phyloP scores from a whole-genome alignment of 2,113 vertebrate genomes.

The Uria lomvia region DNA sequence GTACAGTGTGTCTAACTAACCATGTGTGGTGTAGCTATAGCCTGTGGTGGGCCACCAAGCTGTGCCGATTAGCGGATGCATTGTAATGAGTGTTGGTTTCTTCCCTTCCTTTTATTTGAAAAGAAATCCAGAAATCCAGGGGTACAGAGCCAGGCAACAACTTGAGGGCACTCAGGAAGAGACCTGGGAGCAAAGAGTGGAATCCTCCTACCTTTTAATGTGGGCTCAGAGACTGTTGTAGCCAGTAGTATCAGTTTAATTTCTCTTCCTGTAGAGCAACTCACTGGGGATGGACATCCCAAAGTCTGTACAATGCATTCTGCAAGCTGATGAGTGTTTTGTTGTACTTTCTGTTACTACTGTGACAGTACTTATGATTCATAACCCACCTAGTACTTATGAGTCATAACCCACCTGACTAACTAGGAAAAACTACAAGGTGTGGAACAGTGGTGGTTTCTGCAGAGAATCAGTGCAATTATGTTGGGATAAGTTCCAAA shows the following conservation, averaged over 20 bases:
- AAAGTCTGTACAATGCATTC: neutral
- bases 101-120: neutral
- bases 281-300: neutral
- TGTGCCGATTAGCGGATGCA: accelerated
- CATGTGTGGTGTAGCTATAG: neutral
- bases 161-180: neutral
- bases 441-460: neutral
- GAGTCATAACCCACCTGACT: neutral
- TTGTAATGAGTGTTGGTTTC: neutral
- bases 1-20: accelerated
- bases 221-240: neutral
- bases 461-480: neutral
- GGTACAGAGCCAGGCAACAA: neutral
- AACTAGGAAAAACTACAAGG: neutral
- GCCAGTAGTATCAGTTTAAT: neutral
- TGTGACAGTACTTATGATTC: neutral
- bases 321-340: neutral
- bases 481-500: neutral
- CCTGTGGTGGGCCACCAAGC: neutral
- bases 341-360: neutral
- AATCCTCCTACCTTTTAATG: neutral
- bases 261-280: neutral
- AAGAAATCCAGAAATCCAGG: neutral
- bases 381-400: neutral
- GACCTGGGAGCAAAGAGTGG: neutral